A percentile compares a stretch with the other conserved stretches of the same genome.
Conservation (phyloP, 2,888 invertebrate genomes). For the Eumerus sabulonum region DNA sequence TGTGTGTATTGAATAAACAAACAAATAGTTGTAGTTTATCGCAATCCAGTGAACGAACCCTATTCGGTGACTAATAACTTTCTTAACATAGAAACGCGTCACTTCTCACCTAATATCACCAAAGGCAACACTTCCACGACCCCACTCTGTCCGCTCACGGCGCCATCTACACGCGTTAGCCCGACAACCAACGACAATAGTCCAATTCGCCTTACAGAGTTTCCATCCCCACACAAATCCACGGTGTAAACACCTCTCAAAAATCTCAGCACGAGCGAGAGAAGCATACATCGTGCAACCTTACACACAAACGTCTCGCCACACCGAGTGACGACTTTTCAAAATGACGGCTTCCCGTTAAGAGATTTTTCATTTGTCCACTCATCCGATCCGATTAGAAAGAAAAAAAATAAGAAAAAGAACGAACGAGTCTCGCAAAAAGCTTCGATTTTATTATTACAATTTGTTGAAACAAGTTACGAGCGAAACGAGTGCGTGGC, state of each 20-base stretch:
- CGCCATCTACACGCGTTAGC: constrained; percentile 20
- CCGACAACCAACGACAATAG: not conserved
- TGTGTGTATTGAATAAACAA: too few relatives aligned
- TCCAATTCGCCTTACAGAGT: constrained; percentile 29
- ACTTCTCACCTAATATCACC: too few relatives aligned
- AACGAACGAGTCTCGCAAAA: constrained; percentile 48
- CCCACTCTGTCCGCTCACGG: too few relatives aligned
- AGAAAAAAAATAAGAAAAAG: constrained; percentile 34
- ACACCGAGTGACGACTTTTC: constrained; percentile 62
- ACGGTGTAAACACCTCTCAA: constrained; percentile 22
- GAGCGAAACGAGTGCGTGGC: constrained; percentile 39
- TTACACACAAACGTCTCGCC: constrained; percentile 50
- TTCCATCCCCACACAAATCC: not conserved
- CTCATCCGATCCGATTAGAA: constrained; percentile 51
- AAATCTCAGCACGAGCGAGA: constrained; percentile 37
- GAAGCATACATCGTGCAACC: constrained; percentile 2
- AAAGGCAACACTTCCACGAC: too few relatives aligned
- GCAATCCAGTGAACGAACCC: too few relatives aligned
- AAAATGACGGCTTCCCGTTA: constrained; percentile 69
- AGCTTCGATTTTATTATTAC: constrained; percentile 30
- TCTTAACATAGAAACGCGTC: too few relatives aligned
- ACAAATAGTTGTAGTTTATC: too few relatives aligned
- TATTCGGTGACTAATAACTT: too few relatives aligned
- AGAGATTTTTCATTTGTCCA: constrained; percentile 57
- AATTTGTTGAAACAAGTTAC: constrained; percentile 8